Conservation (phyloP, 2,888 invertebrate genomes). For the Cephus spinipes region DNA sequence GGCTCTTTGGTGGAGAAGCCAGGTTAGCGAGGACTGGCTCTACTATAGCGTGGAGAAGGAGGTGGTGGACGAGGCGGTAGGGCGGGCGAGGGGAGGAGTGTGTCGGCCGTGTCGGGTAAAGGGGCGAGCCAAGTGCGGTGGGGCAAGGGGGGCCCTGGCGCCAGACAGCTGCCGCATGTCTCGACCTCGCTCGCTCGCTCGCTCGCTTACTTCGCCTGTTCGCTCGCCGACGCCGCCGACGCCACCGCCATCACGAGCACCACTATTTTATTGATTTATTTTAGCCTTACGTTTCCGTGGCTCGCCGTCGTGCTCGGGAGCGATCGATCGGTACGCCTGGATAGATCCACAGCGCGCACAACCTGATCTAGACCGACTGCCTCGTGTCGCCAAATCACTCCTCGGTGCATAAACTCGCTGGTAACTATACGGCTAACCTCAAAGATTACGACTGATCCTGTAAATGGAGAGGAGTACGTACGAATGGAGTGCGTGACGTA, state of each 20-base stretch:
- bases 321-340: slow-evolving; percentile 25
- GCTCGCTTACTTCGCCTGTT: slow-evolving; percentile 30
- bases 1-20: slow-evolving; percentile 44
- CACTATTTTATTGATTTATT: slow-evolving; percentile 51
- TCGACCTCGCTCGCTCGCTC: slow-evolving; percentile 54
- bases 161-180: slow-evolving; percentile 63
- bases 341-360: slow-evolving; percentile 1
- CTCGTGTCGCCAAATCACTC: too few relatives aligned
- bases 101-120: too few relatives aligned
- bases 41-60: neutral
- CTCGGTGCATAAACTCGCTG: too few relatives aligned
- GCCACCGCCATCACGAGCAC: neutral
- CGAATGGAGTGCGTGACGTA: too few relatives aligned
- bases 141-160: slow-evolving; percentile 56
- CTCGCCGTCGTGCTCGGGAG: slow-evolving; percentile 15
- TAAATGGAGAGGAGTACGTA: too few relatives aligned
- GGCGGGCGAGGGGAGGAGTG: slow-evolving; percentile 6
- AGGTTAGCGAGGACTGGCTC: too few relatives aligned
- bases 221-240: slow-evolving; percentile 13
- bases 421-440: too few relatives aligned
- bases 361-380: too few relatives aligned
- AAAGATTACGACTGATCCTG: too few relatives aligned
- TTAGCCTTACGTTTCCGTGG: slow-evolving; percentile 28
- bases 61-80: neutral
- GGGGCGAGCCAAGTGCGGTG: too few relatives aligned